Base-by-base conservation (phyloP, 2,888 invertebrate genomes). In the Diachrysia chrysitis region DNA sequence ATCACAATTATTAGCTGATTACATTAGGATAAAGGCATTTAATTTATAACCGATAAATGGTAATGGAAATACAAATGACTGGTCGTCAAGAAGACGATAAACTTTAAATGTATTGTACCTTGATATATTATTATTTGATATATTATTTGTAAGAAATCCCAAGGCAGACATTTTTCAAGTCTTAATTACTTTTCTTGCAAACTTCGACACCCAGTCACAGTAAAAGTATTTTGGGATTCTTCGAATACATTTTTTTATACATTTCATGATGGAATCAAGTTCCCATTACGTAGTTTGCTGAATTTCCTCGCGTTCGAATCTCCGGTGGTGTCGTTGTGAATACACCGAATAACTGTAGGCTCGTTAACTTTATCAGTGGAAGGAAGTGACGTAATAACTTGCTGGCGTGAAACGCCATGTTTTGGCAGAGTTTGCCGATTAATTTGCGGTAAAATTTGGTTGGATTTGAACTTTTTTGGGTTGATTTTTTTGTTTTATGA, bases 351-450 rank as follows among this genome's bases (percentile, higher is more conserved):
- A 70, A 65, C 62, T 46, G n/a, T 14, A 23, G 29, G 61, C 59
- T 76, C 71, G 63, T 78, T 74, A 73, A 74, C 69, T 68, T 60
- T 74, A 69, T 73, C 74, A 51, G 60, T 25, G 35, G 37, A 46
- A 67, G 73, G 70, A 63, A 76, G 23, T 60, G 77, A 37, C 42
- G 14, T 69, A 71, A 63, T 66, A 80, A 80, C 58, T 77, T 58
- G 58, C 25, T 51, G 64, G 58, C 42, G 63, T 69, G 66, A 61
- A 76, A 63, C 59, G 63, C 23, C 53, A 59, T 63, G 67, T 71
- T 79, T 71, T 62, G 76, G 76, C 71, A 75, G 37, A 63, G 68
- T 48, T 51, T 48, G 53, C 37, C 73, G 60, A 74, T 74, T 74
- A 63, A 74, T 67, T 74, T 51, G 16, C 63, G 66, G 67, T 63